Percentiles rank a stretch among this genome's conserved stretches.
phyloP scores from a whole-genome alignment of 2,888 invertebrate species.

The Dorcus hopei region DNA sequence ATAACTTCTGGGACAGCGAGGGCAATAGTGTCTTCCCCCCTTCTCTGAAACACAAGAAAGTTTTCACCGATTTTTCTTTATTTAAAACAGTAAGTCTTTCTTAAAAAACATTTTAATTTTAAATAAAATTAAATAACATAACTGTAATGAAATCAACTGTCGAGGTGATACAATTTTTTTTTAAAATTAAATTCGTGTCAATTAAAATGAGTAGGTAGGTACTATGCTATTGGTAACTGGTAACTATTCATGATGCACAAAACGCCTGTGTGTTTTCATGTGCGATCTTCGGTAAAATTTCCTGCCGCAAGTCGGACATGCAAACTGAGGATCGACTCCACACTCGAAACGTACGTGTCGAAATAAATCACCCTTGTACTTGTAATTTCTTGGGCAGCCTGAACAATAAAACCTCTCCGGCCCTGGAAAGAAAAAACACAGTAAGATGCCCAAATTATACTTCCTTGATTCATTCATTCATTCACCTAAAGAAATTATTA shows the following conservation, averaged over 20 bases:
- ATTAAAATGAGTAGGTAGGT: too few relatives aligned
- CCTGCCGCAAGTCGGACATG: constrained; percentile 23
- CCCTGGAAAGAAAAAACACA: not conserved
- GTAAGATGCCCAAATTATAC: not conserved
- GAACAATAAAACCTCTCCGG: constrained; percentile 10
- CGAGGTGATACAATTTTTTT: too few relatives aligned
- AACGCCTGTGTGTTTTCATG: constrained; percentile 15
- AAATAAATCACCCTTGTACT: constrained; percentile 69
- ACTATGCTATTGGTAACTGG: too few relatives aligned
- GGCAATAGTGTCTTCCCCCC: too few relatives aligned
- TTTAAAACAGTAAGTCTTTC: too few relatives aligned
- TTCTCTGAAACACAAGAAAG: too few relatives aligned
- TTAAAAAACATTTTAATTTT: too few relatives aligned
- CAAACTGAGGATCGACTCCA: constrained; percentile 42
- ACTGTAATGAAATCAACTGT: too few relatives aligned
- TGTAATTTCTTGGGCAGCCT: constrained; percentile 49
- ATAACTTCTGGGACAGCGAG: too few relatives aligned
- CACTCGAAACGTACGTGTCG: constrained; percentile 68
- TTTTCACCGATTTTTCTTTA: too few relatives aligned
- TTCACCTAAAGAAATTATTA: not conserved
- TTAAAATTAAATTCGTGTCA: too few relatives aligned
- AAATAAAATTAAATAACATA: too few relatives aligned
- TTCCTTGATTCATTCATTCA: not conserved
- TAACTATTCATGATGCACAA: constrained; percentile 19
- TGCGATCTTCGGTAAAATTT: constrained; percentile 17